Conservation (phyloP, 2,888 invertebrate species). For the Exephanes ischioxanthus region DNA sequence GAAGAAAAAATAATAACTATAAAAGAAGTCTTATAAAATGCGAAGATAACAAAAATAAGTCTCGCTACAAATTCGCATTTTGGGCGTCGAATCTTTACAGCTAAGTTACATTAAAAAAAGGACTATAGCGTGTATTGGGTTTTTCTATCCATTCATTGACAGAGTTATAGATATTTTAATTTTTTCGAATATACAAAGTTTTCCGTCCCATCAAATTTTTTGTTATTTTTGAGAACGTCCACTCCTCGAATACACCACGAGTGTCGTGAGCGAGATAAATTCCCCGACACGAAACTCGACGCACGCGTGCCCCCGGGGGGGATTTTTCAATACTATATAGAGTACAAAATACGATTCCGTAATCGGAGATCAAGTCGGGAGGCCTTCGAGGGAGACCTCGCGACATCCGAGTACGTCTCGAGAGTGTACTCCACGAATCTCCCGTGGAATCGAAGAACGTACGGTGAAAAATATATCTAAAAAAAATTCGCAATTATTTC, state of each 20-base stretch:
- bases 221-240: slow-evolving; percentile 1
- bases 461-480: neutral
- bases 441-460: neutral
- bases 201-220: neutral
- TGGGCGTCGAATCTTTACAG: too few species aligned
- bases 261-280: slow-evolving; percentile 28
- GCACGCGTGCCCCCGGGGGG: neutral
- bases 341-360: slow-evolving; percentile 47
- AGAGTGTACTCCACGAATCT: neutral
- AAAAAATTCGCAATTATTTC: neutral
- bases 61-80: too few species aligned
- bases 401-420: slow-evolving; percentile 34
- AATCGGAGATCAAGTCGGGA: slow-evolving; percentile 38
- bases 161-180: too few species aligned
- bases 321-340: slow-evolving; percentile 14
- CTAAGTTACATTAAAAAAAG: too few species aligned
- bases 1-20: too few species aligned
- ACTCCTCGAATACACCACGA: slow-evolving; percentile 33
- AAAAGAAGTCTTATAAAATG: too few species aligned
- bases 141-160: too few species aligned
- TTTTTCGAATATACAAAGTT: neutral
- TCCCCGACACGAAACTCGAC: slow-evolving; percentile 42
- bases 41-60: too few species aligned
- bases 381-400: slow-evolving; percentile 46
- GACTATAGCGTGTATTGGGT: too few species aligned